Base-by-base conservation (phyloP, 2,113 vertebrate genomes). In the Periophthalmodon schlosseri region DNA sequence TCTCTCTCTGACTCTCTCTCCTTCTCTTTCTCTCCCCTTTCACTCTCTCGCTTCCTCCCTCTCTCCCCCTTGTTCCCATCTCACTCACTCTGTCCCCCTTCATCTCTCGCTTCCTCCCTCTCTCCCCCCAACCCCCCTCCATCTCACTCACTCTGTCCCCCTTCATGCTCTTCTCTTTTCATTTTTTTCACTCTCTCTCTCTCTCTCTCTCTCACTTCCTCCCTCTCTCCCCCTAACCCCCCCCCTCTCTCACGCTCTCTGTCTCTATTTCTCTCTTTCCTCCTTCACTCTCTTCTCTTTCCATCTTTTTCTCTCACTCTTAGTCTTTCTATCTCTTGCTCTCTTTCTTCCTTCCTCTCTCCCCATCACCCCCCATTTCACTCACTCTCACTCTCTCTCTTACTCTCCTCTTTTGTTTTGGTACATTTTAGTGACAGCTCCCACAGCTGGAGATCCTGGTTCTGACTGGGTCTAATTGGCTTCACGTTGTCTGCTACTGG, bases 381-480 rank as follows among this genome's bases (percentile, higher is more conserved):
- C 39, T 10, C 39, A 2, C 39, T 44, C 9, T 44, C 9, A 0
- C 39, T 70, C 28, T 66, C 0, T 78, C 85, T 76, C 63, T 34
- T 44, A 24, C 46, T 70, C 46, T 61, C 33, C 14, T 50, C 73
- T 52, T 61, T 60, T 20, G 68, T 77, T 69, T 15, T 72, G 52
- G 64, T 7, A 65, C 49, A 14, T 15, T 66, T 65, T 68, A 39
- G 14, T 15, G 67, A 72, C 28, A 14, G 0, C 44, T 58, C 72
- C 68, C 28, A 69, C 80, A 73, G 70, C 64, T 86, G 75, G 83
- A 72, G 57, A 64, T 64, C 70, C 70, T 54, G 83, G 44, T 75
- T 75, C 83, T 79, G 44, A 74, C 80, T 64, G 79, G 64, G 79
- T 66, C 67, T 89, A 88, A 90, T 85, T 87, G 79, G 83, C 73